A percentile compares a stretch with the other conserved stretches of the same genome.
Conservation (phyloP, 2,797 vertebrate species). For the Silurus lanzhouensis region DNA sequence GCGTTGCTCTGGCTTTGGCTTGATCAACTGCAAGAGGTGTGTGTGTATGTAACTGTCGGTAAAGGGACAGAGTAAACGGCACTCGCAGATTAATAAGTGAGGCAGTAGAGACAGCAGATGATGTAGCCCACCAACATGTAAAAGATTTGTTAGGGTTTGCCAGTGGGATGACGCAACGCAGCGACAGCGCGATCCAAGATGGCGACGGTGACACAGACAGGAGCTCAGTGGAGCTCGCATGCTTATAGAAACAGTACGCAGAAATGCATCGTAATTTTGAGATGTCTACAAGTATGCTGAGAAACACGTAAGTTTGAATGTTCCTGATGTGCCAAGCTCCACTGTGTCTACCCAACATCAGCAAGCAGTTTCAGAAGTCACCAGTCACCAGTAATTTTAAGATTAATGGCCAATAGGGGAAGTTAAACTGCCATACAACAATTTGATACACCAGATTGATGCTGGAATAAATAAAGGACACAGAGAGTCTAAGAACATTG, state of each 20-base stretch:
- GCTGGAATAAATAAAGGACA: slow-evolving; percentile 39
- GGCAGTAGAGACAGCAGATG: not conserved
- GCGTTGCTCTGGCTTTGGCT: slow-evolving; percentile 4
- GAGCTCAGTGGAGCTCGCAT: not conserved
- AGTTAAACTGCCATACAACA: slow-evolving; percentile 44
- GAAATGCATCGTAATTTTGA: no score
- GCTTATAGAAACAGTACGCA: no score
- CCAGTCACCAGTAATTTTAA: not conserved
- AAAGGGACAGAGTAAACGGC: not conserved
- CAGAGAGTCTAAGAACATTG: slow-evolving; percentile 13
- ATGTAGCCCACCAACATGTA: not conserved
- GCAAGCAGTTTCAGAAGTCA: slow-evolving; percentile 21
- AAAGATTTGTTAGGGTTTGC: not conserved
- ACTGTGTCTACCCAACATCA: not conserved
- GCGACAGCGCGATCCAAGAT: not conserved
- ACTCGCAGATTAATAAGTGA: not conserved
- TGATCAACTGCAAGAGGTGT: slow-evolving; percentile 41
- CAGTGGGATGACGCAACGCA: not conserved
- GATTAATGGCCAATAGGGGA: slow-evolving; percentile 34
- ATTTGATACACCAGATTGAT: slow-evolving; percentile 52
- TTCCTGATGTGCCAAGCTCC: not conserved
- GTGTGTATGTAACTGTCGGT: not conserved
- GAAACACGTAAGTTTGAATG: not conserved
- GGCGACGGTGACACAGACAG: not conserved
- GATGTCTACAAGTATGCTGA: no score